A percentile compares a stretch with the other conserved stretches of the same genome.
phyloP scores from a whole-genome alignment of 2,113 vertebrate species.

The Chitala chitala region DNA sequence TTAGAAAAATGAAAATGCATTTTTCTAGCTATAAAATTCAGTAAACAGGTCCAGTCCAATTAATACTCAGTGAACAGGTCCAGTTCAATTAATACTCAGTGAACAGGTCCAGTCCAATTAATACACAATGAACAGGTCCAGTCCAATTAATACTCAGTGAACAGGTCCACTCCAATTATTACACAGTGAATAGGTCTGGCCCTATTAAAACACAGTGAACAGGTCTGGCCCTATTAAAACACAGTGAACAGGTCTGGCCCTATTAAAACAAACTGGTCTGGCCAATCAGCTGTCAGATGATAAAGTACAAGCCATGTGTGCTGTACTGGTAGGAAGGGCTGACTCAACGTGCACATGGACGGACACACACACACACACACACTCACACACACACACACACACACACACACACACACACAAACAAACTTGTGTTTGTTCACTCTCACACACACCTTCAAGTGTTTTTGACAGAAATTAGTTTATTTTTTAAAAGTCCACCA shows the following conservation, averaged over 20 bases:
- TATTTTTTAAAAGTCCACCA: too few species aligned
- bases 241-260: background rate
- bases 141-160: background rate
- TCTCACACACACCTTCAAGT: background rate
- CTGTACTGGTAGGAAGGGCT: background rate
- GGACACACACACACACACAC: slow-evolving; percentile 22
- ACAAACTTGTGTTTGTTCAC: too few species aligned
- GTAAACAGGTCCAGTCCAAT: too few species aligned
- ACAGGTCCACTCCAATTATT: too few species aligned
- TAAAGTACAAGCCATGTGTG: background rate
- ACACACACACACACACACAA: too few species aligned
- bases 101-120: background rate
- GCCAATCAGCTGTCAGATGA: slow-evolving; percentile 9
- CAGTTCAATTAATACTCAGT: too few species aligned
- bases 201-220: too few species aligned
- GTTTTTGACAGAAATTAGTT: background rate
- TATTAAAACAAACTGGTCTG: background rate
- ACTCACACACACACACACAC: background rate
- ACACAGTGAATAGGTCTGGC: too few species aligned
- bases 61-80: too few species aligned
- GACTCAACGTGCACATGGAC: background rate
- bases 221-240: background rate
- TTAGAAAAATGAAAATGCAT: too few species aligned
- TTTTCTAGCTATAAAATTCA: too few species aligned
- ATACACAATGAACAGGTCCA: too few species aligned